Evolutionary conservation across 1,140 invertebrate species (phyloP).

Genomic region (Bombus terrestris): DNA sequence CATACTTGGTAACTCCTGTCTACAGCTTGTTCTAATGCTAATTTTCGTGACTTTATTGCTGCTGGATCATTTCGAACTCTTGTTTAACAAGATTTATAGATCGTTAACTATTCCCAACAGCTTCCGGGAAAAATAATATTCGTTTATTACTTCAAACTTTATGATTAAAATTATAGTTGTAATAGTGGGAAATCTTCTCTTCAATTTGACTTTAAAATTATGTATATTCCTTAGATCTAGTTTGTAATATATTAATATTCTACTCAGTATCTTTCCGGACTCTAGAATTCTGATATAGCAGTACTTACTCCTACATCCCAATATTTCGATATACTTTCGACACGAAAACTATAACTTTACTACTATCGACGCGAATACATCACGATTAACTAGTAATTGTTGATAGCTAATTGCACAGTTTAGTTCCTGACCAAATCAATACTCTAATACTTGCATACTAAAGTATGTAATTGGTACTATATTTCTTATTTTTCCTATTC

Average conservation of each 20-base stretch:
- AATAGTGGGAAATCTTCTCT: not conserved
- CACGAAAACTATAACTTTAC: not conserved
- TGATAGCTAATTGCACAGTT: not conserved
- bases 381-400: not conserved
- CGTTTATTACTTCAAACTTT: not conserved
- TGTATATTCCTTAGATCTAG: not conserved
- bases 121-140: not conserved
- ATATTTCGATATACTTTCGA: not conserved
- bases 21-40: not conserved
- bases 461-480: not conserved
- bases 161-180: not conserved
- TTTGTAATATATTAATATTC: not conserved
- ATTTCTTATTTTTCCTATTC: not conserved
- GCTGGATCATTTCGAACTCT: not conserved
- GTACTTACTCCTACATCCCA: not conserved
- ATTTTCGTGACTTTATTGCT: not conserved
- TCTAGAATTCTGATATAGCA: not conserved
- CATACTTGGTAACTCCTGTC: not conserved
- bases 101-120: not conserved
- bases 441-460: not conserved
- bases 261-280: not conserved
- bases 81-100: slow-evolving; percentile 32
- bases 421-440: not conserved
- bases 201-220: not conserved
- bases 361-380: not conserved